These are phyloP conservation scores for Chrysogorgia sp. DNA, from an alignment of 92 coral and sea anemone species.

Conservation along the genomic window DNA sequence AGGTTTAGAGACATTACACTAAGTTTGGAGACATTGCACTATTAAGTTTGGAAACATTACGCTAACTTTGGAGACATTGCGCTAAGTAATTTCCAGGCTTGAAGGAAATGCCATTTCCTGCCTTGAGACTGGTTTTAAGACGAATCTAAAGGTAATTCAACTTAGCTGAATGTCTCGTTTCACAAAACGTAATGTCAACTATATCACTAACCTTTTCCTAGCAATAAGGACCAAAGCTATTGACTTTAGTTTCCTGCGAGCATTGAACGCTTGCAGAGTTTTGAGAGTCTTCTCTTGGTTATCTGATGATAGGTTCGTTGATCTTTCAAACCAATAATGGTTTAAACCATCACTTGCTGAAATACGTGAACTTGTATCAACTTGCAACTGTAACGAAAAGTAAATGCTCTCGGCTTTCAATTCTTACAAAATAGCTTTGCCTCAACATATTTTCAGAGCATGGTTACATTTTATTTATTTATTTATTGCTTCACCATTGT, in stretches of 20 bases:
- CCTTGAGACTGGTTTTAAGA: too few relatives aligned
- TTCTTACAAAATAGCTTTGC: not conserved
- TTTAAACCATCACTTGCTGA: slow-evolving; percentile 71
- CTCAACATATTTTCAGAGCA: not conserved
- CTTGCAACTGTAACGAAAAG: slow-evolving; percentile 59
- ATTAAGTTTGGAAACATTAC: too few relatives aligned
- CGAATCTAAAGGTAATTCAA: too few relatives aligned
- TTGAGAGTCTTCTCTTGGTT: slow-evolving; percentile 76
- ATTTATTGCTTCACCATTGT: too few relatives aligned
- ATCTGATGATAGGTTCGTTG: slow-evolving; percentile 69
- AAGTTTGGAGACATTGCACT: too few relatives aligned
- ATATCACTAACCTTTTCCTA: slow-evolving; percentile 70
- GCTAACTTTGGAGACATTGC: too few relatives aligned
- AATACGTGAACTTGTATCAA: slow-evolving; percentile 71
- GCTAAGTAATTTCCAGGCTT: too few relatives aligned
- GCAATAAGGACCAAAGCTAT: slow-evolving; percentile 90
- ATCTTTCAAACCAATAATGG: slow-evolving; percentile 81
- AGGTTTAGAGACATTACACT: too few relatives aligned
- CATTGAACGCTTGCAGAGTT: slow-evolving; percentile 85
- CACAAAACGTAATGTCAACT: not conserved
- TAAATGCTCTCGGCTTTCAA: not conserved
- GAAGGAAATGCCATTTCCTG: too few relatives aligned
- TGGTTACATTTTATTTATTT: not conserved
- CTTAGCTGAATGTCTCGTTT: too few relatives aligned
- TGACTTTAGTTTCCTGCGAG: slow-evolving; percentile 81